Base-by-base conservation (phyloP, 2,888 invertebrate species). In the Drosophila anomelani region DNA sequence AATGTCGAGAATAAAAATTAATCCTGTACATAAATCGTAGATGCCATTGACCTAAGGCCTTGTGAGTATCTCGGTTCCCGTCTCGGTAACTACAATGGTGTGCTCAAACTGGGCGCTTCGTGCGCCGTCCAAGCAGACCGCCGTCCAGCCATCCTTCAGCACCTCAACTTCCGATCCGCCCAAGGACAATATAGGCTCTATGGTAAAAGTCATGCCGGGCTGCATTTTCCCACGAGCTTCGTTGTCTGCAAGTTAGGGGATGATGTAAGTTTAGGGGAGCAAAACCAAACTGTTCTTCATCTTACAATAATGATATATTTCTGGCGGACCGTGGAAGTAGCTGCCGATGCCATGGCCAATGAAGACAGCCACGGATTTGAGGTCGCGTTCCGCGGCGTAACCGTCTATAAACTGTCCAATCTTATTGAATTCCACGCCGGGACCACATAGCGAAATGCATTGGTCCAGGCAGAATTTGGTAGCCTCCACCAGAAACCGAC, bases 131-230 rank as follows among this genome's bases (percentile, higher is more conserved):
- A 94, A 92, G 0, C 97, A 98, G 0, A 97, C 94, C 0, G 97
- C 96, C 0, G 99, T 98, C 99, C 99, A 99, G 0, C 96, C 96
- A 91, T 99, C 99, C 58, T 96, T 95, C 17, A 97, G 93, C 70
- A 97, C 93, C 29, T 94, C 93, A 3, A 96, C 93, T 62, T 95
- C 93, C 46, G 94, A 93, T 1, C 92, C 93, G 1, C 98, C 98
- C 80, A 97, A 96, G 2, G 96, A 95, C 17, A 99, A 89, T 10
- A 96, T 95, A 12, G 99, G 99, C 90, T 99, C 98, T 85, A 99
- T 96, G 0, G 98, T 99, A 90, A 99, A 98, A 0, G 97, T 96
- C 97, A 98, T 98, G n/a, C 98, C 98, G 4, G 96, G 92, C 80
- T 94, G 90, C 98, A 98, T 98, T 55, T 92, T 88, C 0, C 96